A percentile compares a stretch with the other conserved stretches of the same genome.
These are phyloP conservation scores for Rattus norvegicus DNA, from an alignment of 2,113 vertebrate species.

Conservation along the genomic window GRCr8 NC_086036.1:6994501-6995000, in stretches of 20 bases:
- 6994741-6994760: background rate
- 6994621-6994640: background rate
- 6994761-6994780: background rate
- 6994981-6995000: background rate
- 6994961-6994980: background rate
- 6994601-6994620: background rate
- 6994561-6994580: background rate
- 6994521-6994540: background rate
- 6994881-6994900: too few relatives aligned
- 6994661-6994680: background rate
- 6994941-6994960: background rate
- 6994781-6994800: background rate
- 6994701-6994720: background rate
- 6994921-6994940: background rate
- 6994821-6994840: background rate
- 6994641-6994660: background rate
- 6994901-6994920: background rate
- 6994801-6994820: background rate
- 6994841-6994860: background rate
- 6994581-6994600: background rate
- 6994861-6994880: background rate
- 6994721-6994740: background rate
- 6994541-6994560: too few relatives aligned
- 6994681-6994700: background rate
- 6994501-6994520: background rate